These are phyloP conservation scores for Agriopis leucophaearia DNA, from an alignment of 2,888 invertebrate species.

Conservation along the genomic window DNA sequence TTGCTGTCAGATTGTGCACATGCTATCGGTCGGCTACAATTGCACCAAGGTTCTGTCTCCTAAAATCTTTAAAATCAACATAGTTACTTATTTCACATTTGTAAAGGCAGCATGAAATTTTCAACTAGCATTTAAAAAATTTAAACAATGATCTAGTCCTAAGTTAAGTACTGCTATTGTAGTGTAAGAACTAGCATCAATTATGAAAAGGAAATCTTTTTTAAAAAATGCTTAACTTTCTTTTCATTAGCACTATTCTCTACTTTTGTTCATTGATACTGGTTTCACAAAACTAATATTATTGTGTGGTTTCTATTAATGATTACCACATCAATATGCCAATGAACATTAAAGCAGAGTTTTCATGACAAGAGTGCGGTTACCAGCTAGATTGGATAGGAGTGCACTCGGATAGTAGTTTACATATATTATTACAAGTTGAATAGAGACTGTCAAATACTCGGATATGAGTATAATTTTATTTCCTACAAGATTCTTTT, in stretches of 20 bases:
- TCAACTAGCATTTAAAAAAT: constrained; percentile 15
- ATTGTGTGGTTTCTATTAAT: not conserved
- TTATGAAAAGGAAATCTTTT: not conserved
- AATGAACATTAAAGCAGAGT: not conserved
- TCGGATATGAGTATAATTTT: too few relatives aligned
- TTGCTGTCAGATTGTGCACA: too few relatives aligned
- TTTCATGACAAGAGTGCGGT: not conserved
- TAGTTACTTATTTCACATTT: not conserved
- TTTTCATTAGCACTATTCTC: not conserved
- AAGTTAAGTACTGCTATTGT: constrained; percentile 7
- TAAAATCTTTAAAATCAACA: too few relatives aligned
- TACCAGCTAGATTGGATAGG: too few relatives aligned
- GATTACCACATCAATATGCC: not conserved
- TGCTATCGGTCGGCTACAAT: too few relatives aligned
- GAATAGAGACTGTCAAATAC: not conserved
- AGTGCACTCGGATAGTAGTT: not conserved
- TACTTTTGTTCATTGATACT: too few relatives aligned
- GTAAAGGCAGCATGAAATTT: not conserved
- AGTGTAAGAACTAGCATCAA: constrained; percentile 5
- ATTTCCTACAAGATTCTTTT: too few relatives aligned
- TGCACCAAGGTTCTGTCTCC: too few relatives aligned
- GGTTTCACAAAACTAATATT: not conserved
- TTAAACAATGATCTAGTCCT: constrained; percentile 19
- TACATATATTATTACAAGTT: not conserved
- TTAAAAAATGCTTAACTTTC: not conserved